A percentile compares a stretch with the other conserved stretches of the same genome.
Conservation (phyloP, 1,140 invertebrate species). For the Delia radicum region DNA sequence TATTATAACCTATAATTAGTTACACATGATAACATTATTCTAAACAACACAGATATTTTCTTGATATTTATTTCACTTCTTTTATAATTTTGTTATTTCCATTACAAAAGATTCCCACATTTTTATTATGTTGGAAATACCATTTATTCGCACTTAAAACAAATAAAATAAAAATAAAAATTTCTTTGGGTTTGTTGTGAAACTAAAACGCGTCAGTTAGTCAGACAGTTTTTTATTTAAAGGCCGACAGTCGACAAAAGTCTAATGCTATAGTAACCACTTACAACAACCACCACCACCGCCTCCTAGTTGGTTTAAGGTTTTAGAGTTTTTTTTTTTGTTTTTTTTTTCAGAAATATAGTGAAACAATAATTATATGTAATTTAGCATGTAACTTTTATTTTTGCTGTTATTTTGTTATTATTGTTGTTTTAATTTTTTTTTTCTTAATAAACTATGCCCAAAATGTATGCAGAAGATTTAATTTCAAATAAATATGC, state of each 20-base stretch:
- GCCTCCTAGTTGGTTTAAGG: not conserved
- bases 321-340: not conserved
- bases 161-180: not conserved
- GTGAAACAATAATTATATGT: constrained; percentile 12
- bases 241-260: not conserved
- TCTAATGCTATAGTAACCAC: not conserved
- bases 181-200: not conserved
- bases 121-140: no score
- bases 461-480: no score
- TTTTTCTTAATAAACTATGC: not conserved
- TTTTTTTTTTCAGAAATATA: not conserved
- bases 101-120: no score
- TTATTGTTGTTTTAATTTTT: not conserved
- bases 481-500: no score
- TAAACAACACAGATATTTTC: no score
- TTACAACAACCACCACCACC: not conserved
- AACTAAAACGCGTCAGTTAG: not conserved
- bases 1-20: no score
- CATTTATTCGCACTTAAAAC: not conserved
- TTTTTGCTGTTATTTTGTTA: constrained; percentile 1
- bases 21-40: no score
- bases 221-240: not conserved
- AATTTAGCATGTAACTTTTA: constrained; percentile 7
- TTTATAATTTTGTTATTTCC: no score
- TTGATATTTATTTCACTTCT: no score